These are phyloP conservation scores for Malacosoma neustria DNA, from an alignment of 2,888 invertebrate genomes.

Conservation along the genomic window DNA sequence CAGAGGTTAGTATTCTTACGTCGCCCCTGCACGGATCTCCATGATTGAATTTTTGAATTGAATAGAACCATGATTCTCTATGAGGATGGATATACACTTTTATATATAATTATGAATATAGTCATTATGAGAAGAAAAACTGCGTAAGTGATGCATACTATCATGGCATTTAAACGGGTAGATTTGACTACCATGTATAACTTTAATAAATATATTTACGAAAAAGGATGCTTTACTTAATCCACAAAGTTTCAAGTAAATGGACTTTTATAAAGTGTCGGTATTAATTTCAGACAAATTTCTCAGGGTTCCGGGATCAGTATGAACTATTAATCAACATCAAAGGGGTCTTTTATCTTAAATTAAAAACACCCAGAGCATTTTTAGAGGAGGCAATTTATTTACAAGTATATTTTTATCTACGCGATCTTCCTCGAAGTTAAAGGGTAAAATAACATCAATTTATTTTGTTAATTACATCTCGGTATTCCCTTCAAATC, in stretches of 20 bases:
- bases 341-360: neutral
- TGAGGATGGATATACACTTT: no score
- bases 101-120: no score
- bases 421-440: slow-evolving; percentile 9
- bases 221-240: neutral
- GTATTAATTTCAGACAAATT: neutral
- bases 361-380: neutral
- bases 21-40: no score
- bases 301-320: neutral
- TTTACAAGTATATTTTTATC: slow-evolving; percentile 16
- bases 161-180: no score
- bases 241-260: neutral
- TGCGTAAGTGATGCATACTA: no score
- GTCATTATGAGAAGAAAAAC: no score
- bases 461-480: slow-evolving; percentile 18
- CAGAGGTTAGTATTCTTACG: no score
- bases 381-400: slow-evolving; percentile 10
- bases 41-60: no score
- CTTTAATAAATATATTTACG: no score
- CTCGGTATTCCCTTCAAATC: slow-evolving; percentile 2
- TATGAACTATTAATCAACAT: neutral
- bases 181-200: no score
- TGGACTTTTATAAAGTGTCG: neutral
- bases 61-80: no score
- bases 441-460: slow-evolving; percentile 10